A percentile compares a stretch with the other conserved stretches of the same genome.
Conservation (phyloP, 37 sponge, comb jelly and placozoan genomes). For the Geodia barretti region DNA sequence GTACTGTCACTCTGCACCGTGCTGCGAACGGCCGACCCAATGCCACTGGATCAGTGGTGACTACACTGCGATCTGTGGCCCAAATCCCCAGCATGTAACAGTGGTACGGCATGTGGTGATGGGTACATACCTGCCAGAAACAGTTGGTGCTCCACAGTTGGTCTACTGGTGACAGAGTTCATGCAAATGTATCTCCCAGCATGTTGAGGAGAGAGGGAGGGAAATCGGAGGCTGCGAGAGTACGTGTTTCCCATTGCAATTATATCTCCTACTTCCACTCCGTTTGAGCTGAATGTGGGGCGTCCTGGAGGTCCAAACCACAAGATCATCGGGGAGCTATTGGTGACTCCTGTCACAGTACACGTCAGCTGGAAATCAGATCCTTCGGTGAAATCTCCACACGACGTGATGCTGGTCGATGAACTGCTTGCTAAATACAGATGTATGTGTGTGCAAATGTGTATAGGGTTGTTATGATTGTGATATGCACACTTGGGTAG, state of each 20-base stretch:
- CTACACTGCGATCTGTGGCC: no score
- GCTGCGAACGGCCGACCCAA: no score
- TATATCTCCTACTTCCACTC: background rate
- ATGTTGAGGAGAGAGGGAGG: background rate
- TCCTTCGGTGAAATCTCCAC: background rate
- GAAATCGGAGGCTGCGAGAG: background rate
- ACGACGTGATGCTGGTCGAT: background rate
- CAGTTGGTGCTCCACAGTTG: background rate
- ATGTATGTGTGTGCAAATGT: no score
- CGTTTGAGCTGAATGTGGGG: background rate
- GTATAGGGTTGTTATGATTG: no score
- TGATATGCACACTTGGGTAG: no score
- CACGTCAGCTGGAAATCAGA: background rate
- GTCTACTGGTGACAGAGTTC: background rate
- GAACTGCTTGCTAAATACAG: no score
- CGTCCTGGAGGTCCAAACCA: background rate
- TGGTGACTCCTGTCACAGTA: background rate
- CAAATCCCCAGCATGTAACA: no score
- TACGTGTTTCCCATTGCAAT: background rate
- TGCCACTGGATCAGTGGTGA: no score
- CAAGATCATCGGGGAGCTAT: background rate
- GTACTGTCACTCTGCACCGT: no score
- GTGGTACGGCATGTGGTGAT: no score
- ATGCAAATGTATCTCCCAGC: background rate
- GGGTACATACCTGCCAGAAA: background rate